Evolutionary conservation across 2,888 invertebrate genomes (phyloP).

Genomic region (Hydrotaea cyrtoneurina): DNA sequence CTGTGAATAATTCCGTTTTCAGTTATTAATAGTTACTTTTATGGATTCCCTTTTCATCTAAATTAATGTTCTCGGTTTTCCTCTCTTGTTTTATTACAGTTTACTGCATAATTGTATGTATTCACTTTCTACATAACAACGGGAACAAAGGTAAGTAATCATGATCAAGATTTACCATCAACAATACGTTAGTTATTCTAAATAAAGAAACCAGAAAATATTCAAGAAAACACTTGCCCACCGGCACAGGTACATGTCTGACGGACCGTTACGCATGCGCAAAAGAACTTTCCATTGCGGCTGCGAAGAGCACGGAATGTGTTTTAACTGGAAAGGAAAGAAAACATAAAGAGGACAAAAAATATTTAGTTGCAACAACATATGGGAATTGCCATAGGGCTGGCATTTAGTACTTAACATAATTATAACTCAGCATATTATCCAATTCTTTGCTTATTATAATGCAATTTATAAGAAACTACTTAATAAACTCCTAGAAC

Average conservation of each 20-base stretch:
- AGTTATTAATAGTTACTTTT: not conserved
- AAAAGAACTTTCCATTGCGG: constrained; percentile 25
- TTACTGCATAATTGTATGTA: constrained; percentile 37
- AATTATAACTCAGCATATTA: too few relatives aligned
- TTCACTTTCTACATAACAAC: constrained; percentile 59
- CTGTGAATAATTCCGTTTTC: not conserved
- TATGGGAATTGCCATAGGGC: too few relatives aligned
- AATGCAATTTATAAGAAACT: too few relatives aligned
- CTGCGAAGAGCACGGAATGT: not conserved
- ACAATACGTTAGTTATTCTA: not conserved
- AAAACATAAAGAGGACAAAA: not conserved
- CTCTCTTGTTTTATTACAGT: constrained; percentile 41
- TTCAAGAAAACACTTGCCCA: too few relatives aligned
- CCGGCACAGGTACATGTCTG: not conserved
- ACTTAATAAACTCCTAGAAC: too few relatives aligned
- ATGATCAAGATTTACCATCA: not conserved
- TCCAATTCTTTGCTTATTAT: too few relatives aligned
- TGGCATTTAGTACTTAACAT: too few relatives aligned
- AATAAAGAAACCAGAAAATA: constrained; percentile 6
- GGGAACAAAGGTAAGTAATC: constrained; percentile 62
- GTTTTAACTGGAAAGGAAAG: not conserved
- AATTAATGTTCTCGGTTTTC: not conserved
- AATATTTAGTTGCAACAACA: not conserved
- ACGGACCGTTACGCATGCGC: constrained; percentile 25
- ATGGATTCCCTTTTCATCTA: not conserved